These are phyloP conservation scores for Diabrotica undecimpunctata DNA, from an alignment of 1,140 invertebrate genomes.

Conservation along the genomic window DNA sequence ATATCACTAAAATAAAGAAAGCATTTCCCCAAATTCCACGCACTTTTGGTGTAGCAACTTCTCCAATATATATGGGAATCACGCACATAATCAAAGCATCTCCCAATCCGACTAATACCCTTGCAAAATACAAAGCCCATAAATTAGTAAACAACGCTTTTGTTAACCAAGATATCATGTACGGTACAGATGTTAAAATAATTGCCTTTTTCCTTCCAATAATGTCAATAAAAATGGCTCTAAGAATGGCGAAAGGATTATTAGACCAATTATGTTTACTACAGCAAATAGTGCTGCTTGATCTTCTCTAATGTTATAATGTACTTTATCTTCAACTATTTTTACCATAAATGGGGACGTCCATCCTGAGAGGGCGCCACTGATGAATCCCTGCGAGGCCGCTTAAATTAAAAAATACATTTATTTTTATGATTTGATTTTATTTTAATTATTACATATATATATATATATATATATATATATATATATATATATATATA, in stretches of 20 bases:
- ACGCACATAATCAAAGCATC: neutral
- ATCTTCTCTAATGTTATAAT: constrained; percentile 15
- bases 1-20: constrained; percentile 49
- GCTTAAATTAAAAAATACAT: too few relatives aligned
- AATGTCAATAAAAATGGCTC: neutral
- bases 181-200: neutral
- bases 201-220: constrained; percentile 10
- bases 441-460: too few relatives aligned
- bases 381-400: neutral
- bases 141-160: neutral
- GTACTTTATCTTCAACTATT: constrained; percentile 13
- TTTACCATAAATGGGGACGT: constrained; percentile 11
- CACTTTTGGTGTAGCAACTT: constrained; percentile 62
- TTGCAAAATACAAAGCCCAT: constrained; percentile 3
- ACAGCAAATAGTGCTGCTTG: constrained; percentile 9
- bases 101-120: constrained; percentile 5
- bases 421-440: too few relatives aligned
- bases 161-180: constrained; percentile 1
- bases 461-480: too few relatives aligned
- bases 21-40: constrained; percentile 54
- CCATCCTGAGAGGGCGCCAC: constrained; percentile 4
- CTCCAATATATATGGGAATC: constrained; percentile 60
- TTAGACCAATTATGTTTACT: neutral
- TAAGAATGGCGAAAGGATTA: neutral
- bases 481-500: too few relatives aligned